Base-by-base conservation (phyloP, 2,888 invertebrate genomes). In the Sinopyrophorus schimmeli region DNA sequence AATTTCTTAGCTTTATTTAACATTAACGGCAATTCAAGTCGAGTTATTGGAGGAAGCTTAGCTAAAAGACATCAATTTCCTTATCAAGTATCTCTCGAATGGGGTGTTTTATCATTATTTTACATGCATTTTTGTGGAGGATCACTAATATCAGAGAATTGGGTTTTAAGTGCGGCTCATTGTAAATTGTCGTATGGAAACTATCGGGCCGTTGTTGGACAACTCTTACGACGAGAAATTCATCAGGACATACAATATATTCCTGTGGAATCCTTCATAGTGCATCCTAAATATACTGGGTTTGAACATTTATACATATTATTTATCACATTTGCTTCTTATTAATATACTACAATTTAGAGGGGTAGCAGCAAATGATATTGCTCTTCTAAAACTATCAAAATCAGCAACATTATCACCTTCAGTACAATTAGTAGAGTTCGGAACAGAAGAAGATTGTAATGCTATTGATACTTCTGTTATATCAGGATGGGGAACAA, bases 51-150 rank as follows among this genome's bases (percentile, higher is more conserved):
- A n/a, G n/a, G n/a, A n/a, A n/a, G n/a, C n/a, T n/a, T n/a, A n/a
- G n/a, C n/a, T n/a, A n/a, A n/a, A n/a, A n/a, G n/a, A n/a, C n/a
- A n/a, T n/a, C 20, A 20, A 20, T 20, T 20, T 20, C 20, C 20
- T 5, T 6, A 20, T 20, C 20, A 20, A 20, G 20, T 14, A 2
- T 3, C 14, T 12, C n/a, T 11, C 7, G 7, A 5, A 20, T 20
- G 5, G 5, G 20, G 20, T 5, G 7, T 9, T 20, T 20, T 20
- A 5, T 12, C 16, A 16, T n/a, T n/a, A n/a, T n/a, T n/a, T n/a
- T n/a, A n/a, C n/a, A n/a, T n/a, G n/a, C 17, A 16, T 11, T 16
- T 35, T 21, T 35, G 34, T 14, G 34, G 34, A 10, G 34, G 34
- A 21, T 16, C 21, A n/a, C 7, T 35, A 1, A 20, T 35, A n/a